Conservation (phyloP, 1,140 invertebrate genomes). For the Micrasema longulum region DNA sequence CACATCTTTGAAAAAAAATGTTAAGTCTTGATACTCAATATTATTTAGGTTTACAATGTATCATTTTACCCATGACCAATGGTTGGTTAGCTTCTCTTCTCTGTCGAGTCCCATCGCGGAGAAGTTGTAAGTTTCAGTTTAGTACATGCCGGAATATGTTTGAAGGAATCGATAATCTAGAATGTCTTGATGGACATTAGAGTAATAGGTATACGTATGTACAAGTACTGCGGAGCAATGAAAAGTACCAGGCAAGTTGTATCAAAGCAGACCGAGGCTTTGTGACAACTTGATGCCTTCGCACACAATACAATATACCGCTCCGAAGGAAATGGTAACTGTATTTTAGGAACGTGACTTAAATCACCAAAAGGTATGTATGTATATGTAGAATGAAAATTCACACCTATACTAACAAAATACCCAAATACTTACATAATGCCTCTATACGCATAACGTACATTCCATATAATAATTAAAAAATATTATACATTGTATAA, state of each 20-base stretch:
- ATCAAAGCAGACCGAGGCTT: conserved; percentile 34
- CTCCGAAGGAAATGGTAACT: background rate
- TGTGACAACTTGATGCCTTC: conserved; percentile 37
- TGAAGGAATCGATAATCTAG: conserved; percentile 7
- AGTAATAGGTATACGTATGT: background rate
- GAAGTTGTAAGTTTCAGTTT: conserved; percentile 15
- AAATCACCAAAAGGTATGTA: background rate
- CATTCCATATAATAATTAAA: no score
- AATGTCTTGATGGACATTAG: conserved; percentile 19
- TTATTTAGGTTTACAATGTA: no score
- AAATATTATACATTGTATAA: no score
- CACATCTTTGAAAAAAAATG: no score
- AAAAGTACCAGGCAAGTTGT: conserved; percentile 33
- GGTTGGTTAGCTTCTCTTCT: no score
- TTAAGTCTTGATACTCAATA: no score
- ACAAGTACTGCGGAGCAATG: conserved; percentile 16
- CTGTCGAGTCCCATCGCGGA: background rate
- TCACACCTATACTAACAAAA: no score
- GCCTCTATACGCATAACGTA: no score
- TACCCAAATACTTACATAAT: no score
- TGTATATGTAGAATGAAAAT: no score
- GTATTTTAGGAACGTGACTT: background rate
- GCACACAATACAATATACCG: conserved; percentile 2
- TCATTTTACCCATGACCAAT: no score
- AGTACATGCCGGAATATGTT: conserved; percentile 19